Conservation (phyloP, 1,140 invertebrate species). For the Bombus picipes region DNA sequence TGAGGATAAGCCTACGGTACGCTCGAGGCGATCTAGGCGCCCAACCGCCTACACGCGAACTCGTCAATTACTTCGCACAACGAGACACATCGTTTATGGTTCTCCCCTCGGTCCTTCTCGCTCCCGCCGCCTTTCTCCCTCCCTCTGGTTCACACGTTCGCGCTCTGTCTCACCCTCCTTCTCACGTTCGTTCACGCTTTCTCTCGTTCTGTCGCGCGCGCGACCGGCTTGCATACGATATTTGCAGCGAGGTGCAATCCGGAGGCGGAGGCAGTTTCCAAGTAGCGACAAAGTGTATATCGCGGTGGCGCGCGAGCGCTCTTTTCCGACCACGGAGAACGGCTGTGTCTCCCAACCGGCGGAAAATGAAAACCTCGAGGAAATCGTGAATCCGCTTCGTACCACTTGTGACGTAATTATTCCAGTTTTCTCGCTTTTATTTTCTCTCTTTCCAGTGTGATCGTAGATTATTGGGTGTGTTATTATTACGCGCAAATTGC, state of each 20-base stretch:
- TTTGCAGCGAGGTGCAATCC: conserved; percentile 56
- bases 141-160: conserved; percentile 6
- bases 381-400: conserved; percentile 1
- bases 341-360: neutral
- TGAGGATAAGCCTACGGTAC: conserved; percentile 63
- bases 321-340: conserved; percentile 30
- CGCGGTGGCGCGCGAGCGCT: conserved; percentile 18
- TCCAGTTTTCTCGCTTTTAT: neutral
- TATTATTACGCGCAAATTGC: neutral
- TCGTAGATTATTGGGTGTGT: neutral
- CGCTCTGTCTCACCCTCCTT: conserved; percentile 9
- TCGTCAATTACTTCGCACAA: conserved; percentile 80
- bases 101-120: conserved; percentile 38
- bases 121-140: neutral
- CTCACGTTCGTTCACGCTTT: neutral
- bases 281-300: conserved; percentile 61
- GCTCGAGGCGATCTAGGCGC: conserved; percentile 76
- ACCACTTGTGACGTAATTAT: no score
- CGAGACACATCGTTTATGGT: conserved; percentile 75
- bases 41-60: conserved; percentile 76
- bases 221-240: conserved; percentile 40
- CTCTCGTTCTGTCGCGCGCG: neutral
- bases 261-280: conserved; percentile 64
- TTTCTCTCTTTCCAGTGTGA: neutral
- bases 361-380: neutral